Percentiles rank a stretch among this genome's conserved stretches.
These are phyloP conservation scores for Drosophila affinis DNA, from an alignment of 2,888 invertebrate species.

Conservation along the genomic window DNA sequence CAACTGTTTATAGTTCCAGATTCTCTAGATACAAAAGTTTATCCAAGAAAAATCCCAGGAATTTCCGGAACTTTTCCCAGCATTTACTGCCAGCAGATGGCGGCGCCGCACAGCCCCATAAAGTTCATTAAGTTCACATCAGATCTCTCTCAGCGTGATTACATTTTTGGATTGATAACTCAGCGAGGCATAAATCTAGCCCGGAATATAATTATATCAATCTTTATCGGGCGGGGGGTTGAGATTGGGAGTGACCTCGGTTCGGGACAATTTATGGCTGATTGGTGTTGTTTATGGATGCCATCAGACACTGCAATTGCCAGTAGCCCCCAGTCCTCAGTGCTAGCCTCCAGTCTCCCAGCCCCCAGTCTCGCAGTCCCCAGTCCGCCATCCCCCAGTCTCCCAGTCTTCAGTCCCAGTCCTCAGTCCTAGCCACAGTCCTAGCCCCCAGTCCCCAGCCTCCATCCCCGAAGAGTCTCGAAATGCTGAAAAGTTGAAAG, in stretches of 20 bases:
- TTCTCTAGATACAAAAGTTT: not conserved
- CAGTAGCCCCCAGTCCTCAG: not conserved
- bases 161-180: conserved; percentile 17
- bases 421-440: not conserved
- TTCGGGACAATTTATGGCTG: conserved; percentile 26
- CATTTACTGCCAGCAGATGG: not conserved
- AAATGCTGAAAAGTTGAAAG: conserved; percentile 31
- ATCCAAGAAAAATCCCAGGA: not conserved
- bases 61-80: not conserved
- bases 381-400: not conserved
- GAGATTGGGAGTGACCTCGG: conserved; percentile 2
- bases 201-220: conserved; percentile 9
- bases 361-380: too few species aligned
- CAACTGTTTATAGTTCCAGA: not conserved
- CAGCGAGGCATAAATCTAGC: conserved; percentile 12
- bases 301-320: conserved; percentile 28
- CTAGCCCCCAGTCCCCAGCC: not conserved
- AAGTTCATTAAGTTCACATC: not conserved
- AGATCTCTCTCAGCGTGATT: conserved; percentile 14
- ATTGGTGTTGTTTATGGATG: conserved; percentile 16
- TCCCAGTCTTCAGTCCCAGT: too few species aligned
- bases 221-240: not conserved
- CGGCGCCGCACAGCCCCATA: not conserved
- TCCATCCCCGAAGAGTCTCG: not conserved
- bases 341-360: too few species aligned